Conservation (phyloP, 2,797 vertebrate species). For the Crypturellus tataupa region DNA sequence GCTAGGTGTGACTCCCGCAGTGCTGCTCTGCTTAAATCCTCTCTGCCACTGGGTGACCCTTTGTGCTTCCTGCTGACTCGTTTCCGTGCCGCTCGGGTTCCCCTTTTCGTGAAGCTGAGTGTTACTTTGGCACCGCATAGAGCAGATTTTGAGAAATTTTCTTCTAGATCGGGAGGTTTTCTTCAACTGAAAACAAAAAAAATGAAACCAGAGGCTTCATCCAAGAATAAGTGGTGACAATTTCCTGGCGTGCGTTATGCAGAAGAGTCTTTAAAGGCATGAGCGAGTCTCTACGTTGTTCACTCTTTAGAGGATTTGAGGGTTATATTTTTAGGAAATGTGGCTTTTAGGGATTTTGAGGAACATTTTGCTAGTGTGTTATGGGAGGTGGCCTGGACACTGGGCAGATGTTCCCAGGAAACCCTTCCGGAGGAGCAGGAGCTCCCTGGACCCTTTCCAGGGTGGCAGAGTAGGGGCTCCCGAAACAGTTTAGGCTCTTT, state of each 20-base stretch:
- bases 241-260: background rate
- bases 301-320: background rate
- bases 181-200: background rate
- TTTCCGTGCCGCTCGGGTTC: background rate
- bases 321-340: accelerated
- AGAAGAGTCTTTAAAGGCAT: background rate
- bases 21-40: background rate
- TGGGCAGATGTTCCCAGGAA: too few relatives aligned
- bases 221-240: too few relatives aligned
- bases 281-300: background rate
- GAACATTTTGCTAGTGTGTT: accelerated
- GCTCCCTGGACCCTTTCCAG: too few relatives aligned
- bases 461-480: background rate
- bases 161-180: background rate
- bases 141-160: background rate
- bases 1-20: accelerated
- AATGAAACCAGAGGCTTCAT: background rate
- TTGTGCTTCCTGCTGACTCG: background rate
- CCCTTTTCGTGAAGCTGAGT: background rate
- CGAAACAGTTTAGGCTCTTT: background rate
- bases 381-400: background rate
- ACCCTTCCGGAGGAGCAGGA: too few relatives aligned
- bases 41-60: background rate
- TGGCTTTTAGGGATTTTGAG: background rate
- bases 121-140: background rate